Evolutionary conservation across 2,113 vertebrate species (phyloP).

Genomic region (Takifugu bimaculatus): DNA sequence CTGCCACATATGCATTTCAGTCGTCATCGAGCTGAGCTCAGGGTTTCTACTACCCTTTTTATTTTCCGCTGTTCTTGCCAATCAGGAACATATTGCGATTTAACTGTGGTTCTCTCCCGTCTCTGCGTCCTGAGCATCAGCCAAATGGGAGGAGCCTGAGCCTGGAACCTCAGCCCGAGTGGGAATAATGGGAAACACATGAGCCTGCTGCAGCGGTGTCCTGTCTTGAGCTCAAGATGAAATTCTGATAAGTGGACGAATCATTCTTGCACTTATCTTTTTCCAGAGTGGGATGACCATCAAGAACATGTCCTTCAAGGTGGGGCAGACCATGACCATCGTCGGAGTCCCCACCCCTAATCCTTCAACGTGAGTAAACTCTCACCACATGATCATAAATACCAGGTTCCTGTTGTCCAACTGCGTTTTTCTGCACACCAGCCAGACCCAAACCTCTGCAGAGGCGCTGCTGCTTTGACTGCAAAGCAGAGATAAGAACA

Average conservation of each 20-base stretch:
- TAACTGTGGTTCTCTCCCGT: neutral
- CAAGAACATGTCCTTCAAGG: conserved; percentile 77
- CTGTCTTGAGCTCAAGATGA: conserved; percentile 3
- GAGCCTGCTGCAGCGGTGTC: conserved; percentile 10
- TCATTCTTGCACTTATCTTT: neutral
- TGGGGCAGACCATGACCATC: conserved; percentile 71
- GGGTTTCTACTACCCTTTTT: conserved; percentile 23
- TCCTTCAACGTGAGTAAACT: conserved; percentile 59
- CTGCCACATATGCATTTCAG: conserved; percentile 29
- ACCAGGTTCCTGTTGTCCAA: too few relatives aligned
- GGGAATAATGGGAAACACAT: conserved; percentile 60
- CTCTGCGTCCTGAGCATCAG: conserved; percentile 15
- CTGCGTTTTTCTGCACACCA: too few relatives aligned
- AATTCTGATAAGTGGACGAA: conserved; percentile 23
- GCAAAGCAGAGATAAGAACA: too few relatives aligned
- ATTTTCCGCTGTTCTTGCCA: neutral
- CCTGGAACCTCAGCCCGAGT: neutral
- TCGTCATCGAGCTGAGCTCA: neutral
- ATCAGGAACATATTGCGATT: conserved; percentile 30
- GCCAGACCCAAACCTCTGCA: too few relatives aligned
- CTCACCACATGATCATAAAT: neutral
- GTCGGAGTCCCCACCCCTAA: conserved; percentile 61
- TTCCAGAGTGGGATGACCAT: conserved; percentile 58
- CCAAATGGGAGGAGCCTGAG: conserved; percentile 24
- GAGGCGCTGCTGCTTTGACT: too few relatives aligned